Conservation (phyloP, 2,797 vertebrate species). For the Poeciliopsis presidionis region DNA sequence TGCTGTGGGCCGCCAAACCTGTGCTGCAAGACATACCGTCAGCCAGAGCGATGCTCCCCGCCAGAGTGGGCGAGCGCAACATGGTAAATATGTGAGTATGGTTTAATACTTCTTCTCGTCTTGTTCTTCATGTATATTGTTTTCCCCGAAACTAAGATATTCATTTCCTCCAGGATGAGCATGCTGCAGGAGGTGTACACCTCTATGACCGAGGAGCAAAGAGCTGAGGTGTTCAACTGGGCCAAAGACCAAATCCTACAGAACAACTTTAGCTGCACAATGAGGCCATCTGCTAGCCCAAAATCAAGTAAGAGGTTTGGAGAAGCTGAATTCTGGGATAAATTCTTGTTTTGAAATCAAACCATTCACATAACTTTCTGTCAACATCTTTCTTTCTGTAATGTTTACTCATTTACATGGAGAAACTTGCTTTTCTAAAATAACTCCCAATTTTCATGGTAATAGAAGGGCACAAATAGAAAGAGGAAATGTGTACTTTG, state of each 20-base stretch:
- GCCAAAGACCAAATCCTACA: conserved; percentile 62
- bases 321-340: background rate
- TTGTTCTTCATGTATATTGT: background rate
- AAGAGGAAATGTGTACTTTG: background rate
- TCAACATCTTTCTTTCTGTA: background rate
- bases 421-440: conserved; percentile 5
- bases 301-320: conserved; percentile 26
- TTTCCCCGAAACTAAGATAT: background rate
- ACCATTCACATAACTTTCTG: background rate
- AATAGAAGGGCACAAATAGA: background rate
- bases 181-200: conserved; percentile 54
- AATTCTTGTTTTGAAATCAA: background rate
- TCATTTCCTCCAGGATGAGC: conserved; percentile 65
- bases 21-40: conserved; percentile 34
- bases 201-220: conserved; percentile 52
- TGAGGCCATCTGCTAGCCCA: background rate
- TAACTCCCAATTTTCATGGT: background rate
- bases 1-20: conserved; percentile 64
- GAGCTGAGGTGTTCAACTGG: conserved; percentile 62
- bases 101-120: background rate
- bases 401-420: background rate
- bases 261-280: conserved; percentile 64
- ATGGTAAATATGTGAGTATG: conserved; percentile 67
- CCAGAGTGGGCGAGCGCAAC: background rate
- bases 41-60: conserved; percentile 48